Evolutionary conservation across 2,113 vertebrate genomes (phyloP).

Genomic region (Hemiscyllium ocellatum): DNA sequence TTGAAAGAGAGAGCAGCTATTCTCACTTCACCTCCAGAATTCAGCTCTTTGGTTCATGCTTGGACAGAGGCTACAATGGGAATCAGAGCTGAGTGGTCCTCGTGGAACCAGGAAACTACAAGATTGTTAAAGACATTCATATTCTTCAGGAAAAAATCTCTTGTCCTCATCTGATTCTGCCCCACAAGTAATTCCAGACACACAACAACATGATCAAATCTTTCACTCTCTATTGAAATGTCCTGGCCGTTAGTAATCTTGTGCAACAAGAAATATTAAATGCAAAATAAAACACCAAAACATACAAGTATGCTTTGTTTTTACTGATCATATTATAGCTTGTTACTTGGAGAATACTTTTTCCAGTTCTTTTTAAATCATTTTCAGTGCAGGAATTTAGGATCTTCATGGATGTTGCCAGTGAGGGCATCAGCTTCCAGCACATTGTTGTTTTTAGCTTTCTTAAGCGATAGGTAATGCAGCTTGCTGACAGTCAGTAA

Average conservation of each 20-base stretch:
- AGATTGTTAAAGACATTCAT: neutral
- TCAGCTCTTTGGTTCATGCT: no score
- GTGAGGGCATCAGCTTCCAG: neutral
- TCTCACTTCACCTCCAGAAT: neutral
- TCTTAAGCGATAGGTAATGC: neutral
- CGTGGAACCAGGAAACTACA: neutral
- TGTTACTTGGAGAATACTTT: neutral
- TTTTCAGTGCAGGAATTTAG: neutral
- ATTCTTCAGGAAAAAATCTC: neutral
- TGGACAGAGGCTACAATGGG: neutral
- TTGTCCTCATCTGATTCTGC: no score
- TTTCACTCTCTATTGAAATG: no score
- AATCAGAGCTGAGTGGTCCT: neutral
- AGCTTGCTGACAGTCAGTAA: neutral
- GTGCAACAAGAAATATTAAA: no score
- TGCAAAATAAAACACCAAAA: no score
- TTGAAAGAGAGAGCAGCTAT: neutral
- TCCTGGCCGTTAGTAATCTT: no score
- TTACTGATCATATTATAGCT: neutral
- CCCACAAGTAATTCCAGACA: no score
- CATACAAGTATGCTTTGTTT: neutral
- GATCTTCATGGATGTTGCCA: neutral
- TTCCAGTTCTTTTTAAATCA: neutral
- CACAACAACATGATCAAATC: no score
- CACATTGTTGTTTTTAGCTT: neutral